These are phyloP conservation scores for Peromyscus eremicus DNA, from an alignment of 2,797 vertebrate genomes.

Conservation along the genomic window DNA sequence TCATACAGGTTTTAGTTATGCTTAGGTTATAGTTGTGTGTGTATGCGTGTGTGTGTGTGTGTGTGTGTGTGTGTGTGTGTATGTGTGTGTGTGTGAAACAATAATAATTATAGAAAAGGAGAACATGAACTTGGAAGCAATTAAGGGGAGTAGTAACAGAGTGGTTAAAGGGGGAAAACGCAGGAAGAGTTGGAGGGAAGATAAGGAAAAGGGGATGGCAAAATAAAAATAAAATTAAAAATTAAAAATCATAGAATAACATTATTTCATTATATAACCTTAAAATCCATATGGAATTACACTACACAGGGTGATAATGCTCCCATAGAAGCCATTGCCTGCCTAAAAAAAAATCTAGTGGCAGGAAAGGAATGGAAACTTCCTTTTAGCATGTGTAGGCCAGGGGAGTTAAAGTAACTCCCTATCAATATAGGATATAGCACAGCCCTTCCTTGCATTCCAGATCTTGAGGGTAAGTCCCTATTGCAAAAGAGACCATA, in stretches of 20 bases:
- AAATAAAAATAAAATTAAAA: not conserved
- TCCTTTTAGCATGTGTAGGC: not conserved
- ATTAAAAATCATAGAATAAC: not conserved
- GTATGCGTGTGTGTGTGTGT: not conserved
- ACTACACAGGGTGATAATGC: not conserved
- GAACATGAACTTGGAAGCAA: not conserved
- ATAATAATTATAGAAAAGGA: not conserved
- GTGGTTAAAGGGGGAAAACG: not conserved
- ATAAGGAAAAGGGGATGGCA: not conserved
- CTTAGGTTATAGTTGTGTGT: not conserved
- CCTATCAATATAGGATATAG: not conserved
- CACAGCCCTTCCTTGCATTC: not conserved
- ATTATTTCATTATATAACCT: not conserved
- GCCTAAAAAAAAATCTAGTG: not conserved
- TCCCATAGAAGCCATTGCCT: not conserved
- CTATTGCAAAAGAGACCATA: not conserved
- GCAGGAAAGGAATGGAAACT: not conserved
- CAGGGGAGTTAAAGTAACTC: not conserved
- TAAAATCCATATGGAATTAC: not conserved
- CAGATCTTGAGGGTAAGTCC: not conserved
- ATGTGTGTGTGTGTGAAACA: not conserved
- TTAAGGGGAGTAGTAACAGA: not conserved
- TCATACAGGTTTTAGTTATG: not conserved
- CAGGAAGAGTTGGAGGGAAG: not conserved
- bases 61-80: not conserved